Base-by-base conservation (phyloP, 2,113 vertebrate genomes). In the Kryptolebias marmoratus region DNA sequence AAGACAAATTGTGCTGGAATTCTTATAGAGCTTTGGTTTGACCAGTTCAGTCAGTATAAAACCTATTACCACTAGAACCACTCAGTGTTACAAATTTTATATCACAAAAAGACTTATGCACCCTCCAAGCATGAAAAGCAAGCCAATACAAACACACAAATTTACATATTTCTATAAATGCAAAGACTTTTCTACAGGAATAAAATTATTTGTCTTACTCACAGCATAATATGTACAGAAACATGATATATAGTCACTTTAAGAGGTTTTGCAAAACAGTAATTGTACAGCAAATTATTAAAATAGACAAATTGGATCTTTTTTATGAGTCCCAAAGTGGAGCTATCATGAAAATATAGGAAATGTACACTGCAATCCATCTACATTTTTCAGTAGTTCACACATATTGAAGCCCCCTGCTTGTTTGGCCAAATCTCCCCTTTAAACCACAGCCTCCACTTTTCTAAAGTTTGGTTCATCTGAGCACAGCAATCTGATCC, bases 401-500 rank as follows among this genome's bases (percentile, higher is more conserved):
- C 45, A 64, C 64, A 68, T 71, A 61, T 80, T 75, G 80, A 77
- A 81, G 63, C 22, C 67, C 36, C 70, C 39, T 68, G 68, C 62
- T 66, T 2, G 16, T 52, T 36, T 49, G 22, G 71, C 74, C 77
- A 74, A 57, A 56, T 65, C 71, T 68, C 75, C 59, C 68, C 39
- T 9, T 42, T 42, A 88, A 88, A 77, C 87, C 83, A 79, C 81
- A 87, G 44, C 58, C 3, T 78, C 73, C 15, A 3, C 71, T 79
- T 76, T 73, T 55, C 15, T 52, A 73, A 47, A 72, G 68, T 58
- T 32, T 47, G 53, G 63, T 73, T 47, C 69, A 71, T 69, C 78
- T 58, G 68, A 42, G 64, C 68, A 75, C 69, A 63, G 89, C 80
- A 89, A 92, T 81, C 75, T 70, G 90, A 91, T 88, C 87, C 79